Evolutionary conservation across 2,888 invertebrate genomes (phyloP).

Genomic region (Iselma pallidipennis): DNA sequence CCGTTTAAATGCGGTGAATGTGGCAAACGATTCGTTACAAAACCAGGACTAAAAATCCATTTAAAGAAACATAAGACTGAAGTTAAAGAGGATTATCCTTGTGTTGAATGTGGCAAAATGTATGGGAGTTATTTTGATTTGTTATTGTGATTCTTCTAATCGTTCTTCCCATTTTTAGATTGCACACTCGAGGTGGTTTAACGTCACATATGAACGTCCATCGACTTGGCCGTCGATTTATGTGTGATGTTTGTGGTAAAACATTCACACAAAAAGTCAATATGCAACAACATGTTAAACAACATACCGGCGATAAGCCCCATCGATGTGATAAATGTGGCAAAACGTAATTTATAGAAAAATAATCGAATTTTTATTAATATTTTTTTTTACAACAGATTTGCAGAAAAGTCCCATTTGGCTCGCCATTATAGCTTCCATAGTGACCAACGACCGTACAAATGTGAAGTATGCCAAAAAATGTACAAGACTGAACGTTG

Average conservation of each 20-base stretch:
- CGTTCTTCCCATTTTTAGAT: conserved; percentile 36
- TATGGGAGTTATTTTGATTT: conserved; percentile 37
- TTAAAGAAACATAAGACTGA: conserved; percentile 56
- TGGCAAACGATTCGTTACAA: conserved; percentile 55
- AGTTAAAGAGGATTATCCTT: conserved; percentile 53
- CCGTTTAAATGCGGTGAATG: conserved; percentile 56
- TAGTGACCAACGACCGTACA: conserved; percentile 52
- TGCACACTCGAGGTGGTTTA: conserved; percentile 54
- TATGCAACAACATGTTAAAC: conserved; percentile 57
- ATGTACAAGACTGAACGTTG: conserved; percentile 62
- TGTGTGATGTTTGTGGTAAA: conserved; percentile 64
- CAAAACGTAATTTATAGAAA: conserved; percentile 47
- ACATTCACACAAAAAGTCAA: conserved; percentile 61
- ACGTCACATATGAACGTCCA: conserved; percentile 57
- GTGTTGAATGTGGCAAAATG: conserved; percentile 56
- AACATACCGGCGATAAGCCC: conserved; percentile 57
- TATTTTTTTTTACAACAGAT: conserved; percentile 38
- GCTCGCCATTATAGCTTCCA: conserved; percentile 55
- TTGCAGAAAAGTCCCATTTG: conserved; percentile 56
- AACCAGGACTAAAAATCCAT: conserved; percentile 58
- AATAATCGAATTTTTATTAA: neutral
- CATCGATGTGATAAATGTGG: conserved; percentile 59
- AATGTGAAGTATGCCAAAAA: conserved; percentile 60
- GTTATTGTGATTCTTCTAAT: conserved; percentile 5
- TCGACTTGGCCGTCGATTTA: conserved; percentile 52